Evolutionary conservation across 92 coral and sea anemone genomes (phyloP).

Genomic region (Siderastrea radians): DNA sequence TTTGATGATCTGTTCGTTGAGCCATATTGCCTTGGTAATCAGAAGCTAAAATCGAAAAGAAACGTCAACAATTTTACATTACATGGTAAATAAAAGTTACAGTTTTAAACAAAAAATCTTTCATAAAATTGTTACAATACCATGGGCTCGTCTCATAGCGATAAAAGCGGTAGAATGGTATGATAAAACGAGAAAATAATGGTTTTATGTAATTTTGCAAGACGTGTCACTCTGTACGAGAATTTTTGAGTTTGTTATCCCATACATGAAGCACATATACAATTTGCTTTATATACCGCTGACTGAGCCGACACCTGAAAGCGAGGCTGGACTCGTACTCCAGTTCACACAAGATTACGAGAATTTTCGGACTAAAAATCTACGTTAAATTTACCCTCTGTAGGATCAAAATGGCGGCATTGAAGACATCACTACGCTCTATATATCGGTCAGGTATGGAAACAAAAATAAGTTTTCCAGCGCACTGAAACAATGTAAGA

Average conservation of each 20-base stretch:
- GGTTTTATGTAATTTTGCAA: neutral
- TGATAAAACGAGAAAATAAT: constrained; percentile 15
- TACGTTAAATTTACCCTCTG: neutral
- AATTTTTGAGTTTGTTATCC: neutral
- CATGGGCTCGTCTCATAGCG: constrained; percentile 59
- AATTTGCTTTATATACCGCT: constrained; percentile 49
- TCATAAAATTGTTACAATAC: neutral
- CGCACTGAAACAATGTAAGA: neutral
- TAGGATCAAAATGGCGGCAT: constrained; percentile 14
- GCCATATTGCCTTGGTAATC: constrained; percentile 72
- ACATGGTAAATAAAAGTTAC: neutral
- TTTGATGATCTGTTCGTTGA: constrained; percentile 86
- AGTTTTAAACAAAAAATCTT: neutral
- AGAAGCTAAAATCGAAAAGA: constrained; percentile 31
- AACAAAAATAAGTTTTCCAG: neutral
- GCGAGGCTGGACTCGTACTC: constrained; percentile 5
- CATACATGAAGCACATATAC: neutral
- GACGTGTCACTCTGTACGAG: constrained; percentile 50
- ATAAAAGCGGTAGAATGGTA: neutral
- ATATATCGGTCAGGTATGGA: constrained; percentile 25
- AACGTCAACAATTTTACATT: neutral
- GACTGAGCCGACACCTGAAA: neutral
- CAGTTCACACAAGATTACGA: too few relatives aligned
- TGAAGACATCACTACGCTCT: constrained; percentile 29
- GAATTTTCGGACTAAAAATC: neutral